phyloP scores from a whole-genome alignment of 2,888 invertebrate genomes.

The Brassicogethes aeneus region DNA sequence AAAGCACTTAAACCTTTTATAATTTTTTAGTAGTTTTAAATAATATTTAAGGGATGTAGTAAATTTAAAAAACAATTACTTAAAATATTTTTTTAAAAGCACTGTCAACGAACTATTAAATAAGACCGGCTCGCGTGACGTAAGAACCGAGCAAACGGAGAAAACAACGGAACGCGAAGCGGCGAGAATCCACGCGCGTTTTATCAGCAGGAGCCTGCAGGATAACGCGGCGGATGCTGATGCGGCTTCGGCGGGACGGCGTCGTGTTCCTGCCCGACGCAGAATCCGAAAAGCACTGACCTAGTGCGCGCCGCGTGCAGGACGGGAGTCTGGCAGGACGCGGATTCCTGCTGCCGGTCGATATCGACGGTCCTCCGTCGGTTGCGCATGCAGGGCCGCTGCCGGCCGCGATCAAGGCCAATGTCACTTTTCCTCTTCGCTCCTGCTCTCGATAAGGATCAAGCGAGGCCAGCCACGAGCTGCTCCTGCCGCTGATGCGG shows the following conservation, averaged over 20 bases:
- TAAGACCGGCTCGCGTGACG: too few relatives aligned
- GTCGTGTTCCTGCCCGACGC: conserved; percentile 15
- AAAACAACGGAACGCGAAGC: too few relatives aligned
- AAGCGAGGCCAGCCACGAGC: background rate
- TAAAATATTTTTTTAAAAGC: too few relatives aligned
- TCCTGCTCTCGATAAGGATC: background rate
- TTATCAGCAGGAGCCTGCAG: too few relatives aligned
- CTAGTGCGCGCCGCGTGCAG: conserved; percentile 18
- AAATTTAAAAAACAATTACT: too few relatives aligned
- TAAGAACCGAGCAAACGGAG: too few relatives aligned
- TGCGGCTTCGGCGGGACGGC: conserved; percentile 2
- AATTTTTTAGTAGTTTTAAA: too few relatives aligned
- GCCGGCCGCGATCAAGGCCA: conserved; percentile 20
- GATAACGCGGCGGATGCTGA: background rate
- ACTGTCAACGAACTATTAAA: too few relatives aligned
- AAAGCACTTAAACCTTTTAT: too few relatives aligned
- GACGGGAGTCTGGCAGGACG: conserved; percentile 4
- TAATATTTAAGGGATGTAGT: too few relatives aligned
- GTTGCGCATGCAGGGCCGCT: conserved; percentile 16
- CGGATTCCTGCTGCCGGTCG: conserved; percentile 18
- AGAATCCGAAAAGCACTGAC: conserved; percentile 25
- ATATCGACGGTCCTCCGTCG: conserved; percentile 16
- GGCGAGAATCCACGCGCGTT: too few relatives aligned
- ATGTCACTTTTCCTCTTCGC: conserved; percentile 15
- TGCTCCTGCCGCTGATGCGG: conserved; percentile 1